A percentile compares a stretch with the other conserved stretches of the same genome.
Conservation (phyloP, 2,797 vertebrate species). For the Coregonus ussuriensis region DNA sequence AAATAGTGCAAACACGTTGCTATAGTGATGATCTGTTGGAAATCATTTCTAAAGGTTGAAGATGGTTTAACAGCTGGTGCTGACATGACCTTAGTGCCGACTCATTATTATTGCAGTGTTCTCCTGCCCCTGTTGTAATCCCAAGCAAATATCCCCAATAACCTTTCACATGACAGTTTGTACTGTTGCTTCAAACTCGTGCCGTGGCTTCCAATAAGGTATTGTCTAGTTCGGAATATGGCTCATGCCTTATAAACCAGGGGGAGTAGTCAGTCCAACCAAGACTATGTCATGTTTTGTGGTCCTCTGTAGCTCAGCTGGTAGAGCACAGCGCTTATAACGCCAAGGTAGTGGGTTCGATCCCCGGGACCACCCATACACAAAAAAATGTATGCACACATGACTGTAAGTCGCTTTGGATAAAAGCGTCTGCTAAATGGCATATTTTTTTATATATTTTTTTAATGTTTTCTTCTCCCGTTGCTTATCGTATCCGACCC, state of each 20-base stretch:
- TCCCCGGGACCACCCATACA: too few species aligned
- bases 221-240: conserved; percentile 27
- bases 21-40: neutral
- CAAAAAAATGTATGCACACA: too few species aligned
- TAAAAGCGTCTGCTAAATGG: too few species aligned
- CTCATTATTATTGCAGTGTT: conserved; percentile 14
- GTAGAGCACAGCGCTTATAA: too few species aligned
- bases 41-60: conserved; percentile 10
- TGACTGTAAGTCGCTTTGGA: too few species aligned
- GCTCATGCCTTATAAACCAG: conserved; percentile 43
- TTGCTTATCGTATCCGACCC: conserved; percentile 25
- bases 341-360: too few species aligned
- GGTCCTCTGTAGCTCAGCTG: too few species aligned
- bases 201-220: conserved; percentile 4
- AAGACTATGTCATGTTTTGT: conserved; percentile 49
- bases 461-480: conserved; percentile 32
- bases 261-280: conserved; percentile 33
- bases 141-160: conserved; percentile 52
- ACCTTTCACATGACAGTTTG: conserved; percentile 51
- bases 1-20: neutral
- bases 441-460: too few species aligned
- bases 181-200: conserved; percentile 15
- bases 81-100: conserved; percentile 38
- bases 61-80: conserved; percentile 25
- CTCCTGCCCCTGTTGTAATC: conserved; percentile 20